Conservation (phyloP, 2,113 vertebrate species). For the Microcebus jonahi region DNA sequence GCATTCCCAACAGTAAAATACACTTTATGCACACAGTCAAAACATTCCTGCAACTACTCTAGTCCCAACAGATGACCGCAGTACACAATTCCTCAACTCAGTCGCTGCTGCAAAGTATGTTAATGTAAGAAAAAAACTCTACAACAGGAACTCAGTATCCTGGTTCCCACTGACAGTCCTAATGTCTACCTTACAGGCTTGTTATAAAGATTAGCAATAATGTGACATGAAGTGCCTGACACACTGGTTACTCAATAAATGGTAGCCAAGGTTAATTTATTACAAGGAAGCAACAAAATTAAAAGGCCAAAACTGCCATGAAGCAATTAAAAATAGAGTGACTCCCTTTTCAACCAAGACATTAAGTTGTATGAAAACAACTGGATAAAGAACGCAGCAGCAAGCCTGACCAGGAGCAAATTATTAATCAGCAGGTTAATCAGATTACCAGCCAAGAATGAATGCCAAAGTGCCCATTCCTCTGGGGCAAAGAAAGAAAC, state of each 20-base stretch:
- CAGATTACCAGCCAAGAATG: background rate
- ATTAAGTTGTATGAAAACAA: background rate
- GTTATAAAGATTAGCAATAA: background rate
- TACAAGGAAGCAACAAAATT: constrained; percentile 33
- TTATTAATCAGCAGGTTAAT: background rate
- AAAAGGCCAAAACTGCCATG: background rate
- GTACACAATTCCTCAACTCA: background rate
- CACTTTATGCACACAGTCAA: background rate
- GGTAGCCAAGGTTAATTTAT: background rate
- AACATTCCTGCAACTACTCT: background rate
- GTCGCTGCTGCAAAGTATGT: background rate
- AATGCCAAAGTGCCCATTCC: background rate
- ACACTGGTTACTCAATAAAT: background rate
- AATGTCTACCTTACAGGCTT: background rate
- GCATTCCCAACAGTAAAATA: constrained; percentile 50
- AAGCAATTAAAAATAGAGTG: background rate
- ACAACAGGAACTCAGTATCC: background rate
- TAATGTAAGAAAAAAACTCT: background rate
- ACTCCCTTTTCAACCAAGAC: background rate
- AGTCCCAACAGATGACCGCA: background rate
- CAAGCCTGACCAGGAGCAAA: background rate
- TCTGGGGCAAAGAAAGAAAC: background rate
- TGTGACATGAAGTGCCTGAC: background rate
- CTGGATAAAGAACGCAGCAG: background rate
- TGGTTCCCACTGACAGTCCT: background rate